Percentiles rank a stretch among this genome's conserved stretches.
Conservation (phyloP, 2,113 vertebrate species). For the Podiceps cristatus region DNA sequence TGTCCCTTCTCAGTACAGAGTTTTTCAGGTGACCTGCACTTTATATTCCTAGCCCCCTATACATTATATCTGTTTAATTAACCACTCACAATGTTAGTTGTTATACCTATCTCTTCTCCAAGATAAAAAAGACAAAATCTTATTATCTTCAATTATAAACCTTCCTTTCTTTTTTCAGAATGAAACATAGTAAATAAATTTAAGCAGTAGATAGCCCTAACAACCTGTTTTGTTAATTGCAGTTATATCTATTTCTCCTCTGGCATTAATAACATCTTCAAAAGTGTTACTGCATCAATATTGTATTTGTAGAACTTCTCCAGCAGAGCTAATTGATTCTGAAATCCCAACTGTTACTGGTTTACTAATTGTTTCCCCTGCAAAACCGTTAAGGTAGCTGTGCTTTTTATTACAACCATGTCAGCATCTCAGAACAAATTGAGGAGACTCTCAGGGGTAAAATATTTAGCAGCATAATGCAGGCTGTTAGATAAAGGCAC, state of each 20-base stretch:
- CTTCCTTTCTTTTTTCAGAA: neutral
- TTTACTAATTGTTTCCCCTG: conserved; percentile 21
- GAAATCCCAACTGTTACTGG: neutral
- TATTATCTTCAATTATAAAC: neutral
- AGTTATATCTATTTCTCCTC: neutral
- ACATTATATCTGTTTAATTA: neutral
- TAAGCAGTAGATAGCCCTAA: neutral
- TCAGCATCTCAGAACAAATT: conserved; percentile 7
- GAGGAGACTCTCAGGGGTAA: conserved; percentile 1
- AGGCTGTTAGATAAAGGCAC: neutral
- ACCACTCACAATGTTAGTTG: neutral
- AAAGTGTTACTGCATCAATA: neutral
- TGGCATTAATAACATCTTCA: neutral
- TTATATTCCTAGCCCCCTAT: neutral
- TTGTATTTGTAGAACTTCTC: neutral
- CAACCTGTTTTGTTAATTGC: neutral
- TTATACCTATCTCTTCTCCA: neutral
- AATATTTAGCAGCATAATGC: neutral
- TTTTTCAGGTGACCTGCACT: neutral
- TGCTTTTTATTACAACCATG: neutral
- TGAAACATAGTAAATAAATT: neutral
- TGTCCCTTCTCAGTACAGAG: neutral
- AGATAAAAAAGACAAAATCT: neutral
- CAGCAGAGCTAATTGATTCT: conserved; percentile 20
- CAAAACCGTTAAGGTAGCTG: neutral